Evolutionary conservation across 2,888 invertebrate species (phyloP), one percentile per base, ranked within the genome.

Genomic region (Caenorhabditis sulstoni): DNA sequence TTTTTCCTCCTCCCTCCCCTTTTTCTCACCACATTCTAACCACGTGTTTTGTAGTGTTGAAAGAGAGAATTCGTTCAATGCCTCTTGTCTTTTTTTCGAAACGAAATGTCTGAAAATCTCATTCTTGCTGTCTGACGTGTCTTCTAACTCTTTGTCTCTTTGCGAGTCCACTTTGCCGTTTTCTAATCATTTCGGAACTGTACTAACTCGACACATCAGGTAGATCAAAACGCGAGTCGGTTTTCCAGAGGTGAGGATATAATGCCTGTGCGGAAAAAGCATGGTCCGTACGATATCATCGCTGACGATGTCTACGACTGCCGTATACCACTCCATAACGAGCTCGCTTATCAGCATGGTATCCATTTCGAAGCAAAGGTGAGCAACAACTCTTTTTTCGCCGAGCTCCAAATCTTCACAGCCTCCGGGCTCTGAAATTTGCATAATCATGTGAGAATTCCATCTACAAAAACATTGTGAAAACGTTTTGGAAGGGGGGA

Each of bases 361-460:
- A 97, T 98, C 91, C 94, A 94, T 88, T 98, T 97, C 92, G 95
- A 96, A 92, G 97, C 96, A 87, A 97, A 97, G 95, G 97, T 97
- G 92, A 8, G 68, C 45, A 12, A 23, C 5, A 7, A 3, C 29
- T 5, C 29, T 29, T 29, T 29, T 29, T n/a, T n/a, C n/a, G n/a
- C n/a, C n/a, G n/a, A n/a, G n/a, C n/a, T n/a, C n/a, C n/a, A n/a
- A n/a, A n/a, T n/a, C n/a, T n/a, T n/a, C n/a, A n/a, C n/a, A n/a
- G n/a, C n/a, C n/a, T n/a, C n/a, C n/a, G n/a, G n/a, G n/a, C n/a
- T n/a, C n/a, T n/a, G n/a, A n/a, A n/a, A n/a, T n/a, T n/a, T n/a
- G n/a, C n/a, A n/a, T n/a, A n/a, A n/a, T n/a, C n/a, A n/a, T n/a
- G n/a, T n/a, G n/a, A n/a, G n/a, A n/a, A n/a, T n/a, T n/a, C n/a